Conservation (phyloP, 2,797 vertebrate genomes). For the Trachops cirrhosus region DNA sequence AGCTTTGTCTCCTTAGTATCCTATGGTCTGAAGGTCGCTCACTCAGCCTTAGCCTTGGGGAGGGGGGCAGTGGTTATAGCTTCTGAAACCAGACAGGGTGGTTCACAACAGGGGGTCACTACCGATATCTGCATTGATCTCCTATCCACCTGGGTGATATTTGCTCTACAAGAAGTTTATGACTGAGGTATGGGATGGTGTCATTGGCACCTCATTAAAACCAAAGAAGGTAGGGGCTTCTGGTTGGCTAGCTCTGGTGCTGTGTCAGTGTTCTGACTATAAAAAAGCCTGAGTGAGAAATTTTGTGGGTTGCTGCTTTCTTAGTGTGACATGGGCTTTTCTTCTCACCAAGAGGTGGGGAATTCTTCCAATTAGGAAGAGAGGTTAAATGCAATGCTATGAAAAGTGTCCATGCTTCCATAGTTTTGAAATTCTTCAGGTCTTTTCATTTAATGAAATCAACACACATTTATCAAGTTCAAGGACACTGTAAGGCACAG, state of each 20-base stretch:
- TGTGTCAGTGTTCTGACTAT: not conserved
- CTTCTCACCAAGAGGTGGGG: not conserved
- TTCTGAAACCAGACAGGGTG: no score
- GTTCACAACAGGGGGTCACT: not conserved
- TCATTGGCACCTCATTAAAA: not conserved
- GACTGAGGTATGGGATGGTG: not conserved
- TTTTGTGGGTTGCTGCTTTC: not conserved
- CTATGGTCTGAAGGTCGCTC: no score
- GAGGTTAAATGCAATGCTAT: not conserved
- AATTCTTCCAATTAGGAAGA: not conserved
- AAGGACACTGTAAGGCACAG: not conserved
- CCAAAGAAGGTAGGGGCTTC: not conserved
- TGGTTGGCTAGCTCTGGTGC: not conserved
- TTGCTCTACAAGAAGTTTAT: not conserved
- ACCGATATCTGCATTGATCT: not conserved
- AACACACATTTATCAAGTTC: not conserved
- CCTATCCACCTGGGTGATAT: no score
- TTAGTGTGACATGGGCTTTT: not conserved
- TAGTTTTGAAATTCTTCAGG: not conserved
- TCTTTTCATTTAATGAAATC: constrained; percentile 2
- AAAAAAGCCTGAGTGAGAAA: not conserved
- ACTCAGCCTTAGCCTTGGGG: no score
- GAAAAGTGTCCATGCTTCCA: not conserved
- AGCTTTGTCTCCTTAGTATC: no score
- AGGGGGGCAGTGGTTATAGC: no score